Evolutionary conservation across 2,113 vertebrate genomes (phyloP), one percentile per base, ranked within the genome.

Genomic region (Egretta garzetta): DNA sequence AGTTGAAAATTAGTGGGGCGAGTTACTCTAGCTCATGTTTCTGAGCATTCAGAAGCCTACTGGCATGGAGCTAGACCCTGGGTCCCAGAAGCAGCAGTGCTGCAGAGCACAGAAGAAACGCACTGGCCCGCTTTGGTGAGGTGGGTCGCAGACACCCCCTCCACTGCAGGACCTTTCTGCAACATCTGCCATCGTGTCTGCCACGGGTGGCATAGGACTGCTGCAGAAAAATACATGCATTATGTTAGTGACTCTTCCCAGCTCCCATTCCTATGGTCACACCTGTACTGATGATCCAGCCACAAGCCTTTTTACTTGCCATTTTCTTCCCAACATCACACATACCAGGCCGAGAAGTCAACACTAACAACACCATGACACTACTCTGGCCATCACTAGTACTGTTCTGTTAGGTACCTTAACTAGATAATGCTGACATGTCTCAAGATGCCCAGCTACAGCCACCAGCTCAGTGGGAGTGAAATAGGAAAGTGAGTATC

Each of bases 241-340:
- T 50, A 28, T 12, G 9, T 37, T 68, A 28, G 17, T 12, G n/a
- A 66, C 62, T 53, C 39, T 75, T 86, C 28, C 28, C 32, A 73
- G 5, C 27, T 77, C 59, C 28, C 43, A n/a, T 6, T 43, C 79
- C 27, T 55, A 5, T 0, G 0, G 14, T 60, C 41, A 19, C 27
- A 26, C 8, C 37, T 24, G 8, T 41, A 32, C 14, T 28, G 35
- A 26, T 33, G 50, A 75, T 72, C 16, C 45, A 74, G 43, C 26
- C 71, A 59, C 27, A 12, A 23, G 27, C 19, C 22, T 60, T 79
- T 91, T 52, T 33, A 58, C 39, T 26, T 60, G 33, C 3, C 8
- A 22, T 66, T 86, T 82, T 60, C 26, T 49, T 80, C 37, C 67
- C 43, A 60, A 59, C 7, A 32, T 17, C 52, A 59, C 16, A 55